Evolutionary conservation across 30 jellyfish, hydroid and myxozoan genomes (phyloP).

Genomic region (Euphysa ruthae): DNA sequence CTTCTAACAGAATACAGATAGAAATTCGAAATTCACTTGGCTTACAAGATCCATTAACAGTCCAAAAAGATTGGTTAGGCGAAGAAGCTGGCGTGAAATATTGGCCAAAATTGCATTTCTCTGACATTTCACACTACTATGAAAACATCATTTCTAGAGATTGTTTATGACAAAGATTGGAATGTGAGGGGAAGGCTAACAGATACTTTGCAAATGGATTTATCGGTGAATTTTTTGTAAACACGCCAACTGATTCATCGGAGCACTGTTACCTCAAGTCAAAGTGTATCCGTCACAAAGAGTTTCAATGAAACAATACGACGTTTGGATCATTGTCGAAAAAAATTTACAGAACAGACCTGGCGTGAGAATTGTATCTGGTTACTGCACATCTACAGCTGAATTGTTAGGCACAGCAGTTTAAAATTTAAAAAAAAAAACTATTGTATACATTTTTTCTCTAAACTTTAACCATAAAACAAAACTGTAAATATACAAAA

Average conservation of each 20-base stretch:
- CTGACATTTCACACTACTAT: too few relatives aligned
- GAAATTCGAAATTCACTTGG: not conserved
- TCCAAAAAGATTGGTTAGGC: conserved; percentile 26
- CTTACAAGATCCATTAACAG: not conserved
- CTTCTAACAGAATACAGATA: not conserved
- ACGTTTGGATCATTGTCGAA: not conserved
- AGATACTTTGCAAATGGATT: conserved; percentile 17
- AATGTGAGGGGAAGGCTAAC: conserved; percentile 42
- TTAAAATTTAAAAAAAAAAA: too few relatives aligned
- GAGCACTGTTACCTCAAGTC: not conserved
- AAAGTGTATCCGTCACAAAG: not conserved
- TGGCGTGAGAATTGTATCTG: not conserved
- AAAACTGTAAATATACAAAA: too few relatives aligned
- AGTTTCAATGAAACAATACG: not conserved
- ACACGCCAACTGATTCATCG: not conserved
- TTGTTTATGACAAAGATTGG: conserved; percentile 23
- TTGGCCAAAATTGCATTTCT: conserved; percentile 30
- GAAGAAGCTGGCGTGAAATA: conserved; percentile 27
- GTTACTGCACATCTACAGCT: not conserved
- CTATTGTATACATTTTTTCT: too few relatives aligned
- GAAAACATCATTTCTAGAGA: not conserved
- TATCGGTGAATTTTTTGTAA: conserved; percentile 2
- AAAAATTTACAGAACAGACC: not conserved
- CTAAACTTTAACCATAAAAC: too few relatives aligned
- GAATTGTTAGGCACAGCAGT: too few relatives aligned